Base-by-base conservation (phyloP, 2,113 vertebrate genomes). In the Hippocampus abdominalis region DNA sequence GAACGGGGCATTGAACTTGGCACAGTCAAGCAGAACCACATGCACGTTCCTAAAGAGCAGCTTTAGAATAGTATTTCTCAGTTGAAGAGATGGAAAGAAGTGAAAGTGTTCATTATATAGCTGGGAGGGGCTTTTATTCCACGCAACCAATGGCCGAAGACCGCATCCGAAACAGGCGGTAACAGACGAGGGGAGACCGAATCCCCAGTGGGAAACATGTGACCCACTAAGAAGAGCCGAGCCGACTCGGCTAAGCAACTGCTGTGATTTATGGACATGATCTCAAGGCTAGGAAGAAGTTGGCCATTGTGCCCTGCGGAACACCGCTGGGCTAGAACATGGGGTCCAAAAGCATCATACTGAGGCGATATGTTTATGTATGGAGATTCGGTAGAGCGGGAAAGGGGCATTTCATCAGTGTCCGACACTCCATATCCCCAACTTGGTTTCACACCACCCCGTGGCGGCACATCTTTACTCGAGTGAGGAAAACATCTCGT, bases 21-120 rank as follows among this genome's bases (percentile, higher is more conserved):
- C 61, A 48, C 64, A 40, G 48, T 82, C 66, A 32, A 79, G 80
- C 70, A 61, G 15, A 63, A 75, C 78, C 76, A 82, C 74, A 72
- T 81, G 81, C 80, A 70, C 44, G 69, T 81, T 82, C 57, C 23
- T 54, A 65, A 68, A 74, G 72, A 77, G 44, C 53, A 46, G 71
- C 70, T 72, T 36, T 76, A 86, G 80, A 89, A 84, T 79, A 69
- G 68, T 11, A 40, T 72, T 81, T 78, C 81, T 70, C 44, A 66
- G 73, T 0, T 8, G 29, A 73, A 39, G 68, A 78, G 84, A 59
- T 36, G 74, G 70, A 66, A 75, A 77, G 64, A 53, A 66, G 75
- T 69, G 81, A 86, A 85, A 76, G 70, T 72, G 82, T 88, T 84
- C 77, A 82, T 85, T 63, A 57, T 63, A 66, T 29, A 25, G 27